phyloP scores from a whole-genome alignment of 2,888 invertebrate genomes.

The Phragmatobia fuliginosa region DNA sequence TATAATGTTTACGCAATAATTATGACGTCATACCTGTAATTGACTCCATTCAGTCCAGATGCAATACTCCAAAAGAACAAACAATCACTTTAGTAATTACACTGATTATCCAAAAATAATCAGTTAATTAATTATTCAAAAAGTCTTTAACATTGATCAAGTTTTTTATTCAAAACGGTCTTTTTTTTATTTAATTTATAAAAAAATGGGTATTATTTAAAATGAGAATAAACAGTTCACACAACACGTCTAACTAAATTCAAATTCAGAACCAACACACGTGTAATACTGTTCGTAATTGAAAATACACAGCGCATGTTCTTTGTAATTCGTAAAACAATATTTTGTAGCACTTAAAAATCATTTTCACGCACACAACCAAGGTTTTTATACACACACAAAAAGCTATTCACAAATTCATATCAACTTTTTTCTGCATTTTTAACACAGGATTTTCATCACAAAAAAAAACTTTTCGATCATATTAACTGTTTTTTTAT shows the following conservation, averaged over 20 bases:
- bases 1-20: constrained; percentile 21
- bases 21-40: constrained; percentile 35
- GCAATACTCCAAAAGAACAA: background rate
- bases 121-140: constrained; percentile 19
- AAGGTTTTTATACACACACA: constrained; percentile 6
- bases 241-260: background rate
- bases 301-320: constrained; percentile 6
- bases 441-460: background rate
- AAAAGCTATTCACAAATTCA: constrained; percentile 6
- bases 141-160: background rate
- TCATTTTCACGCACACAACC: constrained; percentile 20
- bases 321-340: constrained; percentile 22
- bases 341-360: constrained; percentile 29
- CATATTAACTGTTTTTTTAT: background rate
- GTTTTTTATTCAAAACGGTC: background rate
- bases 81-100: constrained; percentile 20
- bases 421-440: background rate
- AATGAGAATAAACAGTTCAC: constrained; percentile 1
- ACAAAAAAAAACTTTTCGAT: background rate
- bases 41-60: constrained; percentile 35
- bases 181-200: background rate
- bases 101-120: constrained; percentile 26
- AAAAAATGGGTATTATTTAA: constrained; percentile 5
- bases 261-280: constrained; percentile 10
- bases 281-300: constrained; percentile 23